Percentiles rank a stretch among this genome's conserved stretches.
Conservation (phyloP, 2,113 vertebrate species). For the Cyrtonyx montezumae region DNA sequence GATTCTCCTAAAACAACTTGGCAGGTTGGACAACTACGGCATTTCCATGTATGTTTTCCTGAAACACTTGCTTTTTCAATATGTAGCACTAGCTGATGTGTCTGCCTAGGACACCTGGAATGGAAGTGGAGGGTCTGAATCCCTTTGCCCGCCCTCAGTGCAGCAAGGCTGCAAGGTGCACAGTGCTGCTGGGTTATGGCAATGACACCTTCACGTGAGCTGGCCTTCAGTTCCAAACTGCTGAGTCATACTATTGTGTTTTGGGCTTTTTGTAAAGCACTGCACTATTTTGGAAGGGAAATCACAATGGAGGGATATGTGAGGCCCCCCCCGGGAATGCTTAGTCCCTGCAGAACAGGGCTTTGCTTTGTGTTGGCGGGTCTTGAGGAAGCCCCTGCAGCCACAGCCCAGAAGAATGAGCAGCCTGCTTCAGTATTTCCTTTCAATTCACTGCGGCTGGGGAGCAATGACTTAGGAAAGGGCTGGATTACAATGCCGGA, state of each 20-base stretch:
- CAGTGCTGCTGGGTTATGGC: neutral
- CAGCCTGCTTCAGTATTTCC: constrained; percentile 44
- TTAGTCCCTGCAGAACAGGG: neutral
- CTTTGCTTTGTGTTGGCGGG: constrained; percentile 28
- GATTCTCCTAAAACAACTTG: neutral
- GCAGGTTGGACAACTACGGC: neutral
- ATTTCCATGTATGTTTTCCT: neutral
- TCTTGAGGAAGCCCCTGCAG: constrained; percentile 24
- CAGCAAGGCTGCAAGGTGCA: rapidly evolving
- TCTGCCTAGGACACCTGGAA: neutral
- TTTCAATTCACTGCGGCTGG: constrained; percentile 34
- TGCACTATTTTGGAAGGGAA: neutral
- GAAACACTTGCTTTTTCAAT: neutral
- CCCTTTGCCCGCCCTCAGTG: neutral
- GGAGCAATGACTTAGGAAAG: constrained; percentile 1
- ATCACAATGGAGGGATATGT: constrained; percentile 55
- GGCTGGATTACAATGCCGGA: constrained; percentile 26
- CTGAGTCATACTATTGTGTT: constrained; percentile 57
- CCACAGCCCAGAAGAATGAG: constrained; percentile 1
- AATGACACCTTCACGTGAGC: neutral
- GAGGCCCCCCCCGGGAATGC: neutral
- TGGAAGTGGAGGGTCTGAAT: neutral
- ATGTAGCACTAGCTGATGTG: rapidly evolving
- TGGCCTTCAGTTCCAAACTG: constrained; percentile 12
- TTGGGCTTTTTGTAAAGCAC: constrained; percentile 29